Conservation (phyloP, 1,140 invertebrate species). For the Drosophila varians region DNA sequence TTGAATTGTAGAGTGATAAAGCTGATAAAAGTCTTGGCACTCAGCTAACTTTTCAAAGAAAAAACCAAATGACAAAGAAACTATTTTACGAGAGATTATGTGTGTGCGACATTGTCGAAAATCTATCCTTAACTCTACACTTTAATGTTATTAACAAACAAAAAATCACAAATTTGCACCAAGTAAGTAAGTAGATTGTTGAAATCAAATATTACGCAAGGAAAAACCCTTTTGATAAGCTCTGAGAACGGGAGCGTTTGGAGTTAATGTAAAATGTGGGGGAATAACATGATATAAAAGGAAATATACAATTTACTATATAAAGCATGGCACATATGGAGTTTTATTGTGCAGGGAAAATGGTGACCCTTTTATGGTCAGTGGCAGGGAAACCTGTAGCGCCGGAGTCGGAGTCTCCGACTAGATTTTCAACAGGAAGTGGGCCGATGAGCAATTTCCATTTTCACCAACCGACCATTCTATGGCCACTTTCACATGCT, state of each 20-base stretch:
- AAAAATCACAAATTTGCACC: constrained; percentile 52
- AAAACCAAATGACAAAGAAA: constrained; percentile 35
- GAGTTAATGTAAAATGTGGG: constrained; percentile 48
- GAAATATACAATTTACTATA: constrained; percentile 52
- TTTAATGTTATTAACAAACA: constrained; percentile 55
- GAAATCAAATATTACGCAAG: constrained; percentile 47
- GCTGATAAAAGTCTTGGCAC: constrained; percentile 18
- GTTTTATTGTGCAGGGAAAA: background rate
- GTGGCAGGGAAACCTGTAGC: constrained; percentile 15
- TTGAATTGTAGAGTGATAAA: constrained; percentile 74
- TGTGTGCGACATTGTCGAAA: constrained; percentile 46
- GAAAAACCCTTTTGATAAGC: constrained; percentile 25
- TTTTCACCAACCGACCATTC: constrained; percentile 60
- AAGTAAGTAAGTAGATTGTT: constrained; percentile 72
- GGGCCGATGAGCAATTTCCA: constrained; percentile 46
- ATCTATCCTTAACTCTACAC: constrained; percentile 48
- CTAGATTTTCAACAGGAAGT: constrained; percentile 62
- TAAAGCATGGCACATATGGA: constrained; percentile 18
- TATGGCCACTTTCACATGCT: constrained; percentile 68
- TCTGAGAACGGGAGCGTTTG: constrained; percentile 12
- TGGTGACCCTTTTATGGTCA: constrained; percentile 12
- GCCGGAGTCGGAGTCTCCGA: background rate
- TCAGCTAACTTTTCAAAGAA: constrained; percentile 20
- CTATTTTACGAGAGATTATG: constrained; percentile 71
- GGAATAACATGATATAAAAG: constrained; percentile 20